A percentile compares a stretch with the other conserved stretches of the same genome.
These are phyloP conservation scores for Loris lydekkerianus DNA, from an alignment of 2,797 vertebrate species.

Conservation along the genomic window DNA sequence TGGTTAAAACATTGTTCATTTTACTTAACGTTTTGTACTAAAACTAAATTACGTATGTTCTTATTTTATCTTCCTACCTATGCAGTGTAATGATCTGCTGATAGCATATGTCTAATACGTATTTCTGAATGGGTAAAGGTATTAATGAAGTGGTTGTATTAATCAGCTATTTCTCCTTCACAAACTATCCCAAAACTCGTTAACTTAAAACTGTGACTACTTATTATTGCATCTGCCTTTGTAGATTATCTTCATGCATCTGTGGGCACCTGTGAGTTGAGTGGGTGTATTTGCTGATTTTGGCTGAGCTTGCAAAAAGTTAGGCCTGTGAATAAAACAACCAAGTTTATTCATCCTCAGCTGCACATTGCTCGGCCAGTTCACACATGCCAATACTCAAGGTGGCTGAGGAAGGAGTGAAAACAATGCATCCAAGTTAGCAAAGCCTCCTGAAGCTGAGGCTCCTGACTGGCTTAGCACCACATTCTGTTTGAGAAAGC, in stretches of 20 bases:
- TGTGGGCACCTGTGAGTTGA: accelerated
- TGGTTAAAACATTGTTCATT: neutral
- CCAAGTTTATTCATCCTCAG: neutral
- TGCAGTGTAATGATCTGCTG: neutral
- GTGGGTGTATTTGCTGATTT: neutral
- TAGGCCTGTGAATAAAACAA: neutral
- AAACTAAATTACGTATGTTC: neutral
- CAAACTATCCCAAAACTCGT: neutral
- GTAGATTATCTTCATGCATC: neutral
- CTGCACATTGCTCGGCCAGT: no score
- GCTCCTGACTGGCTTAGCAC: neutral
- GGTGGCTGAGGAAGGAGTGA: neutral
- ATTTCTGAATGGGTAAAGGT: neutral
- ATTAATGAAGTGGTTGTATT: neutral
- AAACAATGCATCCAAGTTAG: neutral
- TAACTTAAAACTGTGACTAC: neutral
- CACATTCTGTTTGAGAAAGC: neutral
- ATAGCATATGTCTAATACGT: neutral
- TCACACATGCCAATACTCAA: neutral
- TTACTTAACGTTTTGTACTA: neutral
- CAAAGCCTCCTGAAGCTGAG: neutral
- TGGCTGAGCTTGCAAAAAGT: neutral
- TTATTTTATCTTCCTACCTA: neutral
- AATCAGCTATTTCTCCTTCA: neutral
- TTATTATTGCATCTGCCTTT: neutral